Evolutionary conservation across 2,888 invertebrate genomes (phyloP).

Genomic region (Drosophila borealis): DNA sequence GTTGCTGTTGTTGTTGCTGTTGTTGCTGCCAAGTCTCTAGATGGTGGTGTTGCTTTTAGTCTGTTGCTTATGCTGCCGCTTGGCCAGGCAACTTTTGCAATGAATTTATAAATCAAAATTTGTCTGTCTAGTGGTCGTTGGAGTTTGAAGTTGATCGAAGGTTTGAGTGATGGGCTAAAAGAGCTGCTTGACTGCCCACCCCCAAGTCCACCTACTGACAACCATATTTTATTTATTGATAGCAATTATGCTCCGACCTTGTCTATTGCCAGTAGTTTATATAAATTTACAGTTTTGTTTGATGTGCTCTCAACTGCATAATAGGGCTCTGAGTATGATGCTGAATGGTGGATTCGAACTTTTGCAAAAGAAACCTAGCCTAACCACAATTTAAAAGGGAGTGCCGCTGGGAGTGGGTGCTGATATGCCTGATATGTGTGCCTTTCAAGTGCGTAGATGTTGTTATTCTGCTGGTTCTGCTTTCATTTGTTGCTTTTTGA

Average conservation of each 20-base stretch:
- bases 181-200: conserved; percentile 35
- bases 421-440: conserved; percentile 44
- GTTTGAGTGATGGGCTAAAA: conserved; percentile 2
- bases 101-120: conserved; percentile 80
- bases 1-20: conserved; percentile 34
- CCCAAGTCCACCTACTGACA: conserved; percentile 26
- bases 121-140: conserved; percentile 69
- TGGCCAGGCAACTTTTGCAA: conserved; percentile 77
- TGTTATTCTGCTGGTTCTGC: conserved; percentile 59
- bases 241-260: conserved; percentile 82
- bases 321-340: conserved; percentile 36
- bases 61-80: conserved; percentile 64
- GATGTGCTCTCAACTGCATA: conserved; percentile 73
- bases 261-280: conserved; percentile 77
- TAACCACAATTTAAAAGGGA: conserved; percentile 76
- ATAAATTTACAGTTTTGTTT: conserved; percentile 75
- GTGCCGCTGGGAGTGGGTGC: conserved; percentile 3
- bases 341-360: conserved; percentile 58
- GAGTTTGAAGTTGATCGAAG: conserved; percentile 29
- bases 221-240: conserved; percentile 82
- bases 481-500: conserved; percentile 60
- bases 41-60: conserved; percentile 56
- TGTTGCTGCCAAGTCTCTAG: conserved; percentile 68
- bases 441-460: conserved; percentile 55
- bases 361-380: conserved; percentile 71